Evolutionary conservation across 2,888 invertebrate species (phyloP), one percentile per base, ranked within the genome.

Genomic region (Brachynemurus nebulosus): DNA sequence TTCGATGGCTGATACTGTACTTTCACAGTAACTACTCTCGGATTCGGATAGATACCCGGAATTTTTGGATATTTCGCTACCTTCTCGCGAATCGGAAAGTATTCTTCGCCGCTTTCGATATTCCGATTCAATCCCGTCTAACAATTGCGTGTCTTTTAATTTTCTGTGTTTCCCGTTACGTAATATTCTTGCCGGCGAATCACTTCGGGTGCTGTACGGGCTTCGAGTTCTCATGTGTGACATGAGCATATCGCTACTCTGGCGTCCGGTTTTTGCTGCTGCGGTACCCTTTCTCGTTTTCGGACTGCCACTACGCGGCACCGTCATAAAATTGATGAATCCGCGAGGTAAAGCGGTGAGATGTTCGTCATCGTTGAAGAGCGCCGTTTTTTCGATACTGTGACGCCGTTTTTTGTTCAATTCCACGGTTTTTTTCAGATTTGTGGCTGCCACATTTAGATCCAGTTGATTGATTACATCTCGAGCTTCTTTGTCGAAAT

Each of bases 111-210:
- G 70, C 54, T 71, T 70, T 47, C 57, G 63, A 8, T 52, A 51
- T 14, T 55, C 57, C 49, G 66, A 66, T 52, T 74, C 73, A n/a
- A 76, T 65, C 48, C 75, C 74, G 52, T 74, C 74, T 54, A 71
- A 67, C 30, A 76, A 57, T 38, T 71, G 63, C 52, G 68, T 64
- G 52, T 65, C 70, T 55, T 73, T 75, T 8, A 72, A 63, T 61
- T 76, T 77, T 45, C 78, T 68, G 37, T 76, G 71, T 57, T 78
- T 79, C 0, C 79, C 79, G 58, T 79, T 80, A 42, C 80, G 66
- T 44, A 79, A 63, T 48, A 74, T 72, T 50, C 78, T 71, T 50
- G 71, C 70, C 43, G 64, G 61, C 47, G 74, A 67, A 52, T 76
- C 76, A 8, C 74, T 74, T 46, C 76, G 64, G 57, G 74, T 76